Evolutionary conservation across 2,888 invertebrate genomes (phyloP).

Genomic region (Heteropelma amictum): DNA sequence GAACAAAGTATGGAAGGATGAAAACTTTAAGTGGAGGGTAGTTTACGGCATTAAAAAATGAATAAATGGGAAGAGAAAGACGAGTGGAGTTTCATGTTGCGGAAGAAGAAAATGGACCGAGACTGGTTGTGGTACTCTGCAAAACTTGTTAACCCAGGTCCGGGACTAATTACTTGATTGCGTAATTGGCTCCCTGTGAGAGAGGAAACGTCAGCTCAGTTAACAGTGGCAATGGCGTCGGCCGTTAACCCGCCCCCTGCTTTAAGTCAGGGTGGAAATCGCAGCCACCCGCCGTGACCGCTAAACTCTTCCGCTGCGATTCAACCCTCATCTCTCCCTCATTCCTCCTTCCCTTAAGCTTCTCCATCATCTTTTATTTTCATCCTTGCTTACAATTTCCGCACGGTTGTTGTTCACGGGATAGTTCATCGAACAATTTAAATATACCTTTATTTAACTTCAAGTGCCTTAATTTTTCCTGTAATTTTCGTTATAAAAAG

Average conservation of each 20-base stretch:
- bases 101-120: constrained; percentile 61
- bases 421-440: background rate
- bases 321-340: constrained; percentile 62
- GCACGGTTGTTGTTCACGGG: background rate
- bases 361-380: background rate
- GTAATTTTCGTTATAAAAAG: too few relatives aligned
- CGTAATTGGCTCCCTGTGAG: constrained; percentile 73
- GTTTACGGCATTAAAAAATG: constrained; percentile 35
- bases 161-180: constrained; percentile 77
- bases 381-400: background rate
- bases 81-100: constrained; percentile 43
- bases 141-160: constrained; percentile 72
- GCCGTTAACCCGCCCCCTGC: constrained; percentile 51
- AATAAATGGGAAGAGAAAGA: constrained; percentile 23
- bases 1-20: background rate
- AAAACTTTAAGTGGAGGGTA: constrained; percentile 7
- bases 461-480: too few relatives aligned
- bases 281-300: constrained; percentile 63
- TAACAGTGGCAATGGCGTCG: constrained; percentile 40
- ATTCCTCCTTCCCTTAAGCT: background rate
- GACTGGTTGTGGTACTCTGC: constrained; percentile 57
- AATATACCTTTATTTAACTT: background rate
- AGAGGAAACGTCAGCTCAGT: constrained; percentile 25
- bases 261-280: constrained; percentile 31
- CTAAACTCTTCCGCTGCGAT: constrained; percentile 68